phyloP scores from a whole-genome alignment of 2,113 vertebrate species.

The Vimba vimba region DNA sequence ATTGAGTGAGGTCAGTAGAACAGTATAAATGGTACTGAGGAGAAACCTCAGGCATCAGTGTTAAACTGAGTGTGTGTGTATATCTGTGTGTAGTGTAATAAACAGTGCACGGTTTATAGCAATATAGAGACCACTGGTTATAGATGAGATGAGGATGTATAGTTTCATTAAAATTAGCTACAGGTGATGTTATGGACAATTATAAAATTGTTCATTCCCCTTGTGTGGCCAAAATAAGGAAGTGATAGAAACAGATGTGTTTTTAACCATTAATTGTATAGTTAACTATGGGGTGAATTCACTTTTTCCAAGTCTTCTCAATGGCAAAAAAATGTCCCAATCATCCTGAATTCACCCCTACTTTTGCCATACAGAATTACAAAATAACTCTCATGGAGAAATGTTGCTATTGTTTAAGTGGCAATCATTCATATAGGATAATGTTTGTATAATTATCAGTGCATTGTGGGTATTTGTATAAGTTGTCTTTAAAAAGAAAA shows the following conservation, averaged over 20 bases:
- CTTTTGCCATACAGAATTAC: background rate
- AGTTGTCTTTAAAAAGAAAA: background rate
- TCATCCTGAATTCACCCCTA: no score
- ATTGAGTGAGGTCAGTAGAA: constrained; percentile 24
- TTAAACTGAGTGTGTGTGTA: background rate
- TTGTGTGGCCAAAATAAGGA: constrained; percentile 1
- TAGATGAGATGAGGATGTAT: background rate
- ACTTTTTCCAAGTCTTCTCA: no score
- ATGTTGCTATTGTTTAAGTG: background rate
- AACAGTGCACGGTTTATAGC: background rate
- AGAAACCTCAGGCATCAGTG: constrained; percentile 6
- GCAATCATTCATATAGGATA: constrained; percentile 16
- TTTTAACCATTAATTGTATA: background rate
- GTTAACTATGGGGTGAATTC: background rate
- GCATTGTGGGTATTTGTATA: constrained; percentile 24
- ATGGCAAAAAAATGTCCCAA: no score
- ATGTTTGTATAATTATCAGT: constrained; percentile 14
- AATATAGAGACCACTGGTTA: background rate
- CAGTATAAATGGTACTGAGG: constrained; percentile 8
- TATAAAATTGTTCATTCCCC: constrained; percentile 7
- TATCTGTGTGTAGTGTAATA: background rate
- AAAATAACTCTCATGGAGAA: background rate
- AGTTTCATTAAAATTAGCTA: background rate
- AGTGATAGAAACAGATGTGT: background rate
- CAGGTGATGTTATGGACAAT: background rate